phyloP scores from a whole-genome alignment of 2,797 vertebrate species.

The Aratinga solstitialis region DNA sequence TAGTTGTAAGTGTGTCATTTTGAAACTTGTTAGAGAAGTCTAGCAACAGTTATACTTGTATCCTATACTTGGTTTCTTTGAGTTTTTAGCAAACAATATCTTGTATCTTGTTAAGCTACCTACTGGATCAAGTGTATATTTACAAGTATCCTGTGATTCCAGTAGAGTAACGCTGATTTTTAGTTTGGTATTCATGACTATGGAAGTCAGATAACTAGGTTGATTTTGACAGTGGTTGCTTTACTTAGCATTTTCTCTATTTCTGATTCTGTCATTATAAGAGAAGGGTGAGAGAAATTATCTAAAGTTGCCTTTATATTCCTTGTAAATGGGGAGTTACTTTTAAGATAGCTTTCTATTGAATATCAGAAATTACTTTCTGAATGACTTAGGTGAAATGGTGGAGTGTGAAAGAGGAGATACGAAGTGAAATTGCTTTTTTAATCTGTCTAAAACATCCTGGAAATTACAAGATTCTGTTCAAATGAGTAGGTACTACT shows the following conservation, averaged over 20 bases:
- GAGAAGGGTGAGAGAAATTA: neutral
- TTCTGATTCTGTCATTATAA: neutral
- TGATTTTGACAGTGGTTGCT: neutral
- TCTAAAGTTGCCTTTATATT: neutral
- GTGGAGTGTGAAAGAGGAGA: neutral
- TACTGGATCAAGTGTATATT: neutral
- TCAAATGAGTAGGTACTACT: neutral
- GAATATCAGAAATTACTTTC: neutral
- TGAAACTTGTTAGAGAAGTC: neutral
- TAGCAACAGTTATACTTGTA: neutral
- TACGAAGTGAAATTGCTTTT: neutral
- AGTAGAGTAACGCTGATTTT: neutral
- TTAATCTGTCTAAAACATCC: neutral
- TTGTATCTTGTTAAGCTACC: neutral
- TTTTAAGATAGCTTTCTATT: conserved; percentile 11
- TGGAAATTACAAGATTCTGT: neutral
- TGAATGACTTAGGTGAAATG: neutral
- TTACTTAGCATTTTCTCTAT: neutral
- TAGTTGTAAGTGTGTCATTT: neutral
- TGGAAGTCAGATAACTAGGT: neutral
- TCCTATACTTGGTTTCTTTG: neutral
- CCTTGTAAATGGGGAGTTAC: neutral
- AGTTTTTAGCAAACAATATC: neutral
- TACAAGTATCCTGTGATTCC: neutral
- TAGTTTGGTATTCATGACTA: neutral